Evolutionary conservation across 1,140 invertebrate species (phyloP).

Genomic region (Phortica variegata): DNA sequence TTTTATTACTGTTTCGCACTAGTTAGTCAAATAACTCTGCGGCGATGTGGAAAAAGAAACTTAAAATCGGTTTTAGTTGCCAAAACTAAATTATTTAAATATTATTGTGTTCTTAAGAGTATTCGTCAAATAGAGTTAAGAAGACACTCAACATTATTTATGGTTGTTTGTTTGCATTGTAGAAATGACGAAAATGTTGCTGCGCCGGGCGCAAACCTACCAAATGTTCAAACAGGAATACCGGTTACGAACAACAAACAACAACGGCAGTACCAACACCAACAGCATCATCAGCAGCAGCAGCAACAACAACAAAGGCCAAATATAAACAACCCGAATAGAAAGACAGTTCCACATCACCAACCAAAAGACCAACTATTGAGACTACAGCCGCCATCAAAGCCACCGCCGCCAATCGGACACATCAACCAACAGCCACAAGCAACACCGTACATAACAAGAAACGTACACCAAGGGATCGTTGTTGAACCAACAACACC

Average conservation of each 20-base stretch:
- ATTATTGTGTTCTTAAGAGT: background rate
- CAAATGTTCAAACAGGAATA: background rate
- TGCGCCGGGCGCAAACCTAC: conserved; percentile 1
- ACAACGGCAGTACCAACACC: conserved; percentile 1
- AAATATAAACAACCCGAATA: conserved; percentile 11
- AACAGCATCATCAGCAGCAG: conserved; percentile 4
- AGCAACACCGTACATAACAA: conserved; percentile 3
- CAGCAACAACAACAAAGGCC: background rate
- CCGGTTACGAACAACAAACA: conserved; percentile 4
- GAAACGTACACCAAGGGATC: conserved; percentile 9
- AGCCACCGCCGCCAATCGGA: conserved; percentile 22
- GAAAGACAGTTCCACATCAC: conserved; percentile 2
- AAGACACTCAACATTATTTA: too few species aligned
- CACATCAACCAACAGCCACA: conserved; percentile 5
- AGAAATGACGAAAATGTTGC: conserved; percentile 37
- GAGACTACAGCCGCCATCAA: conserved; percentile 27
- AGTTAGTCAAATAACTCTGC: too few species aligned
- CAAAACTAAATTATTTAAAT: background rate
- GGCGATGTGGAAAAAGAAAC: too few species aligned
- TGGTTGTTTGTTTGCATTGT: background rate
- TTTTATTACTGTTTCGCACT: too few species aligned
- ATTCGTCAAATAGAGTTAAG: too few species aligned
- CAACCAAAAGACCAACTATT: conserved; percentile 15
- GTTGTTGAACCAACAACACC: background rate
- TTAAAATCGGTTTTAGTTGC: background rate